Evolutionary conservation across 2,113 vertebrate species (phyloP).

Genomic region (Macroglossus sobrinus): DNA sequence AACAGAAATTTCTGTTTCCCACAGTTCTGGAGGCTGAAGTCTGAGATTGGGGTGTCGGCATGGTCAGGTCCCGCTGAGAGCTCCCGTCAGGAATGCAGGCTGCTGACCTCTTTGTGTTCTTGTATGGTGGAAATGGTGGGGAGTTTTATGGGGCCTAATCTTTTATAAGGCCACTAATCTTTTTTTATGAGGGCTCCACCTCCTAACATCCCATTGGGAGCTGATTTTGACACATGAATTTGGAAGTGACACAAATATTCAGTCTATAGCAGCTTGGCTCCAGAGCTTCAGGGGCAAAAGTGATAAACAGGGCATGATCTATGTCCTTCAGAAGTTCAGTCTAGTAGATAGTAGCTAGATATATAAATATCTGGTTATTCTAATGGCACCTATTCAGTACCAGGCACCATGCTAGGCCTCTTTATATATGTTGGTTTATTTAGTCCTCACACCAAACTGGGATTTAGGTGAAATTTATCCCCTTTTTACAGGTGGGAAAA

Average conservation of each 20-base stretch:
- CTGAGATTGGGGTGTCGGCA: background rate
- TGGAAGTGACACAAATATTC: background rate
- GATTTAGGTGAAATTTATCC: background rate
- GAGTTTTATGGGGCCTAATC: background rate
- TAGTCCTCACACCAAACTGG: background rate
- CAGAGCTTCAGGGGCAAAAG: background rate
- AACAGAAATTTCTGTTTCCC: background rate
- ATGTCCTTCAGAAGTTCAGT: background rate
- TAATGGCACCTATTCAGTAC: background rate
- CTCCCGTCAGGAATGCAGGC: background rate
- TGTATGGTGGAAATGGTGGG: background rate
- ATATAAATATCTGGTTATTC: background rate
- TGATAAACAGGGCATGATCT: background rate
- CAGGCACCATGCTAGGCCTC: background rate
- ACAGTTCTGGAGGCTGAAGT: background rate
- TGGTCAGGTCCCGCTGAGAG: background rate
- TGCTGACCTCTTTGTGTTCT: background rate
- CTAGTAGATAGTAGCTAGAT: background rate
- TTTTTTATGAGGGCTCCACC: background rate
- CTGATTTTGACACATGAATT: background rate
- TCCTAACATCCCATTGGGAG: background rate
- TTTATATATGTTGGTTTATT: background rate
- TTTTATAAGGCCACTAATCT: background rate
- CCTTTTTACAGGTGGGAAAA: background rate
- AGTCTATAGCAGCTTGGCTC: background rate